Base-by-base conservation (phyloP, 2,888 invertebrate species). In the Xanthia icteritia region DNA sequence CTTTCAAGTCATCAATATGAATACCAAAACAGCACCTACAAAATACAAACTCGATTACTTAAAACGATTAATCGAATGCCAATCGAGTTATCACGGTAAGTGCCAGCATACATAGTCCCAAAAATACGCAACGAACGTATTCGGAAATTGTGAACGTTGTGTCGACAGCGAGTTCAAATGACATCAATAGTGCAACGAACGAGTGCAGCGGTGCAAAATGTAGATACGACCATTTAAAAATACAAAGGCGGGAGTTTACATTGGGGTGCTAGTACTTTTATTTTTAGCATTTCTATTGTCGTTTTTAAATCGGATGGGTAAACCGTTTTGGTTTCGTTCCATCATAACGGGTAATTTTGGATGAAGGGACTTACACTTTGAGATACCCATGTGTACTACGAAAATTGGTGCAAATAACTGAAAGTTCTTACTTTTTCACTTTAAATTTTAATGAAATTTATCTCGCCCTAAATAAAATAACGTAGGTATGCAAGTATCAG, bases 61-160 rank as follows among this genome's bases (percentile, higher is more conserved):
- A 73, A 76, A 86, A 70, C 65, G 56, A 56, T 73, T 70, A 83
- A 79, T 80, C 70, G 78, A 83, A 74, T 72, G 23, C 68, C 72
- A 89, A 87, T 87, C 87, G 88, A 89, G 87, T 89, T 87, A 77
- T 82, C 74, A 77, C 27, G 58, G 88, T 88, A 84, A 84, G 76
- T 73, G 82, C 76, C 71, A 71, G 11, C 67, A 70, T 76, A 74
- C 61, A 82, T 76, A 54, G 45, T 72, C 69, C 79, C 76, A 66
- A 88, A 87, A 89, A 85, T 84, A 87, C 89, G 79, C 79, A 79
- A n/a, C n/a, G n/a, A 84, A 76, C 86, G 88, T 76, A 84, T 87
- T 89, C 82, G 86, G 88, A 88, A 87, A 88, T 89, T 85, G 88
- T 89, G 86, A 81, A 84, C 76, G 81, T 84, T 78, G 74, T 82